Evolutionary conservation across 2,113 vertebrate species (phyloP).

Genomic region (Engystomops pustulosus): DNA sequence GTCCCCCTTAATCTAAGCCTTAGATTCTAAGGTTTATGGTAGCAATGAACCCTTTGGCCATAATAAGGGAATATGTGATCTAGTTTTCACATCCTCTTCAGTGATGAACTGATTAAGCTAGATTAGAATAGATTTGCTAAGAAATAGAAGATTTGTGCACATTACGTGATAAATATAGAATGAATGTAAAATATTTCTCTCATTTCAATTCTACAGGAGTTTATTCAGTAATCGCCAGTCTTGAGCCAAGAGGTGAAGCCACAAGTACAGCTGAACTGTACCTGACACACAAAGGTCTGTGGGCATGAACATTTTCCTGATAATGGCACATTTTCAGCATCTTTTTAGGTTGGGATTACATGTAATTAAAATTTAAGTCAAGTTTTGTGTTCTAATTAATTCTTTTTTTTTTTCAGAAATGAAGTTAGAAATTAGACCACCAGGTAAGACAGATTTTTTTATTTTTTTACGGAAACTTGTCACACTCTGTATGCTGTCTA

Average conservation of each 20-base stretch:
- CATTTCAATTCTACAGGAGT: constrained; percentile 79
- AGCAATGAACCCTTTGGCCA: too few species aligned
- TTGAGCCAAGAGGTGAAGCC: constrained; percentile 88
- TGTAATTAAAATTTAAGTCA: neutral
- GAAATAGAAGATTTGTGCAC: neutral
- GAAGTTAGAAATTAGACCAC: constrained; percentile 83
- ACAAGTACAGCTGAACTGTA: constrained; percentile 91
- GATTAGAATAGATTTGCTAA: neutral
- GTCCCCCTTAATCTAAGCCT: too few species aligned
- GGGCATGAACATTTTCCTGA: neutral
- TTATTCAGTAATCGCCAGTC: constrained; percentile 95
- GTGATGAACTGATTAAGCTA: neutral
- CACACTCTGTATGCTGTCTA: too few species aligned
- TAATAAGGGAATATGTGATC: too few species aligned
- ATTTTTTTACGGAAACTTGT: neutral
- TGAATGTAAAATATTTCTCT: neutral
- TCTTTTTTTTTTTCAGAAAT: constrained; percentile 78
- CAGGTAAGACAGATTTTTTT: constrained; percentile 76
- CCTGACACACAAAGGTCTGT: constrained; percentile 87
- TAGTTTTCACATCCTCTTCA: neutral
- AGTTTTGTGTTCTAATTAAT: neutral
- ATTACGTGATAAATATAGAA: neutral
- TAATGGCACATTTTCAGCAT: neutral
- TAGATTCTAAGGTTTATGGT: too few species aligned
- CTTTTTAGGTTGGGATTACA: neutral